Evolutionary conservation across 2,797 vertebrate genomes (phyloP).

Genomic region (Anisognathus igniventris): DNA sequence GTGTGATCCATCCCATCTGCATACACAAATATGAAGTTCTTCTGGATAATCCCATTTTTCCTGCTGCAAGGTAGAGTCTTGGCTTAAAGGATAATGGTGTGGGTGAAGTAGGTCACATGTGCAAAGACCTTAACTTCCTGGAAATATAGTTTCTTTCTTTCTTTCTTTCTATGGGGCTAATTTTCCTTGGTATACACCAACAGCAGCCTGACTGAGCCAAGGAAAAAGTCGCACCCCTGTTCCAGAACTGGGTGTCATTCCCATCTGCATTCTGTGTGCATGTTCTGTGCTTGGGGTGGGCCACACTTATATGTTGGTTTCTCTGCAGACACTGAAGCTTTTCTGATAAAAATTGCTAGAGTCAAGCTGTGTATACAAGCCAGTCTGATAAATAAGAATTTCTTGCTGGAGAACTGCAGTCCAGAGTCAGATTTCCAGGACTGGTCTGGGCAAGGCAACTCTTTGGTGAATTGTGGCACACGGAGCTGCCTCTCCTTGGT

Average conservation of each 20-base stretch:
- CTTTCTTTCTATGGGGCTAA: not conserved
- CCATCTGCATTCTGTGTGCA: not conserved
- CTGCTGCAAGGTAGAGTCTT: slow-evolving; percentile 75
- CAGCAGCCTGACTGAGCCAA: not conserved
- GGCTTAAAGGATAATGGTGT: not conserved
- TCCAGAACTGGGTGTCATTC: not conserved
- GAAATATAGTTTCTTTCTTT: not conserved
- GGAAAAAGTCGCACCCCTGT: not conserved
- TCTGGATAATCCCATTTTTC: slow-evolving; percentile 72
- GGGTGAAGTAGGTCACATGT: not conserved
- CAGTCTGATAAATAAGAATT: not conserved
- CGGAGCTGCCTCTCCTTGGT: not conserved
- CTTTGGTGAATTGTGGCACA: not conserved
- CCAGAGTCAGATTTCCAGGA: not conserved
- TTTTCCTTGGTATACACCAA: not conserved
- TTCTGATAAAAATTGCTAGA: slow-evolving; percentile 1
- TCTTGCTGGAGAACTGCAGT: not conserved
- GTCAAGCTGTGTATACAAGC: slow-evolving; percentile 8
- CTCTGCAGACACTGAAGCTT: not conserved
- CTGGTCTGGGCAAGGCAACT: not conserved
- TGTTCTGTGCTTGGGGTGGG: not conserved
- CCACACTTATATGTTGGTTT: not conserved
- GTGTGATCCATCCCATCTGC: not conserved
- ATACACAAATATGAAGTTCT: slow-evolving; percentile 67
- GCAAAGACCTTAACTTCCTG: not conserved